Evolutionary conservation across 35 echinoderm and acorn worm genomes (phyloP).

Genomic region (Ophiothrix spiculata): DNA sequence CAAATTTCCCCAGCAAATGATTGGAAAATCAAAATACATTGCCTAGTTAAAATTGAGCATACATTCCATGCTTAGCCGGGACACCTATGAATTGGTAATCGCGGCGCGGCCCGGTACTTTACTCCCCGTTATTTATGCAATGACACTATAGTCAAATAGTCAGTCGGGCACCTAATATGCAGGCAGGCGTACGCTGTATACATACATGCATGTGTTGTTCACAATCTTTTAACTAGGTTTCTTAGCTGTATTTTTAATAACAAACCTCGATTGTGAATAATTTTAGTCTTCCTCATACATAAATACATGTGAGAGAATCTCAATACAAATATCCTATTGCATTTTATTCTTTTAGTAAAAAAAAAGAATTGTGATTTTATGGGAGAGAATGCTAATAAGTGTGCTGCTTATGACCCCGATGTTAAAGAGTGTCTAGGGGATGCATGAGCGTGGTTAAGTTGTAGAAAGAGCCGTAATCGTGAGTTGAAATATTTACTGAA

Average conservation of each 20-base stretch:
- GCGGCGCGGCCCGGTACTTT: not conserved
- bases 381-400: not conserved
- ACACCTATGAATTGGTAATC: slow-evolving; percentile 8
- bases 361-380: slow-evolving; percentile 3
- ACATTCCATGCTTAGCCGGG: not conserved
- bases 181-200: not conserved
- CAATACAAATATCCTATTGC: not conserved
- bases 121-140: slow-evolving; percentile 7
- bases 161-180: not conserved
- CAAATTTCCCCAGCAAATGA: not conserved
- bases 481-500: not conserved
- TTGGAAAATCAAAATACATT: slow-evolving; percentile 6
- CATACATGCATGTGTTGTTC: slow-evolving; percentile 11
- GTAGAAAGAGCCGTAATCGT: not conserved
- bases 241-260: slow-evolving; percentile 7
- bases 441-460: not conserved
- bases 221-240: not conserved
- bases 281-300: not conserved
- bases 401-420: not conserved
- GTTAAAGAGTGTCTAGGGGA: not conserved
- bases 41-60: slow-evolving; percentile 9
- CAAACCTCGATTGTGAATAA: not conserved
- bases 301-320: not conserved
- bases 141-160: not conserved
- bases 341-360: not conserved